Evolutionary conservation across 2,888 invertebrate genomes (phyloP).

Genomic region (Strigamia crassipes): DNA sequence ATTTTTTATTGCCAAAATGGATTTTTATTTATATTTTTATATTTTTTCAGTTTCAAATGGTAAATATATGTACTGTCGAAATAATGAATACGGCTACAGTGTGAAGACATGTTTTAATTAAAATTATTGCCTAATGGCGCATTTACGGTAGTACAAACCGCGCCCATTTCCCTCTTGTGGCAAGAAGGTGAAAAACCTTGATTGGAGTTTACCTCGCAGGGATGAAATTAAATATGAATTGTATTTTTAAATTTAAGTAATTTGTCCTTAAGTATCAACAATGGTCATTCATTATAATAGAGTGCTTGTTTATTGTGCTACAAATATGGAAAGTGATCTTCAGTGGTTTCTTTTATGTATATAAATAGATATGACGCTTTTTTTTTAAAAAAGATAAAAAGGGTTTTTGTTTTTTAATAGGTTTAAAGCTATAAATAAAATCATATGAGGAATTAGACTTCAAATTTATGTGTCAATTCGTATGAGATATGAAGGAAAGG

Average conservation of each 20-base stretch:
- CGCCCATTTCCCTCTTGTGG: not conserved
- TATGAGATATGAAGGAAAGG: conserved; percentile 2
- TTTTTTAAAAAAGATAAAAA: not conserved
- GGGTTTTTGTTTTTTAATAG: not conserved
- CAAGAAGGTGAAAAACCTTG: not conserved
- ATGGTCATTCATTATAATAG: not conserved
- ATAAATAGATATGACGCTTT: not conserved
- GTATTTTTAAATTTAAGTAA: conserved; percentile 12
- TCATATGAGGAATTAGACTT: not conserved
- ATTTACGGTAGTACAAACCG: not conserved
- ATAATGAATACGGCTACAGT: too few species aligned
- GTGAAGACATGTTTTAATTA: too few species aligned
- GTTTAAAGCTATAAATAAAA: not conserved
- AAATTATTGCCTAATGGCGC: too few species aligned
- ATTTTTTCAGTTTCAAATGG: too few species aligned
- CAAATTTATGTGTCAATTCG: not conserved
- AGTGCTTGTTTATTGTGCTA: not conserved
- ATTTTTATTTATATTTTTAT: too few species aligned
- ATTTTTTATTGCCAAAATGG: too few species aligned
- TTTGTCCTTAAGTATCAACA: conserved; percentile 15
- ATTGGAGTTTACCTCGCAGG: not conserved
- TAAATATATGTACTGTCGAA: too few species aligned
- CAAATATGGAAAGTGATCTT: not conserved
- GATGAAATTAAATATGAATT: conserved; percentile 6
- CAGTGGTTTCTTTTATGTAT: not conserved